Evolutionary conservation across 2,888 invertebrate species (phyloP), one percentile per base, ranked within the genome.

Genomic region (Seira musarum): DNA sequence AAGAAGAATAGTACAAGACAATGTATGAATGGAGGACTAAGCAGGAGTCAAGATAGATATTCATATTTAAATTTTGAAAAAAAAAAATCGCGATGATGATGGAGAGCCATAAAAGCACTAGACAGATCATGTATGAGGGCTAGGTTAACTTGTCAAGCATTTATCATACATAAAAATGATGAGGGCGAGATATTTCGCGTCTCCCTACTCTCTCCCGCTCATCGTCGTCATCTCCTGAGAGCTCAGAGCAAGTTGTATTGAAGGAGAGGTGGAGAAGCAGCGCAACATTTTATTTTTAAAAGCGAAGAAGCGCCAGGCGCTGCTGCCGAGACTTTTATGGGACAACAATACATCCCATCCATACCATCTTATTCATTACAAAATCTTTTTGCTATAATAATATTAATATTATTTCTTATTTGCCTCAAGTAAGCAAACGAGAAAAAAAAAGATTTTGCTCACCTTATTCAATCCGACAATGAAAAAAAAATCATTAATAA

Each of bases 81-180:
- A 75, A 60, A 65, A 63, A 64, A 49, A 46, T 35, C 10, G 15
- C 24, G 67, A 67, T 65, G 68, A 75, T 68, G 75, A 75, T 75
- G 68, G 61, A 75, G 63, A 75, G 75, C 75, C 75, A 75, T 61
- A 68, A 66, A 60, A 49, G 75, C 68, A 68, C 75, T 76, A 49
- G 76, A 76, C 76, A 76, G 40, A 40, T 40, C 40, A 40, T 40
- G 40, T 63, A 60, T 71, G 71, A 77, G 78, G 66, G 78, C 72
- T 67, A 71, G 78, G 71, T 72, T 78, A 78, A 78, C 67, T 78
- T 78, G 78, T 78, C 78, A 40, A 67, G 72, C 67, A 69, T 78
- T 72, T 78, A 78, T 78, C 78, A 72, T 78, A 63, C 30, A 61
- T 13, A 67, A 71, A 40, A 70, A 61, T 72, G 67, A 72, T 61